These are phyloP conservation scores for Rapana venosa DNA, from an alignment of 2,888 invertebrate species.

Conservation along the genomic window DNA sequence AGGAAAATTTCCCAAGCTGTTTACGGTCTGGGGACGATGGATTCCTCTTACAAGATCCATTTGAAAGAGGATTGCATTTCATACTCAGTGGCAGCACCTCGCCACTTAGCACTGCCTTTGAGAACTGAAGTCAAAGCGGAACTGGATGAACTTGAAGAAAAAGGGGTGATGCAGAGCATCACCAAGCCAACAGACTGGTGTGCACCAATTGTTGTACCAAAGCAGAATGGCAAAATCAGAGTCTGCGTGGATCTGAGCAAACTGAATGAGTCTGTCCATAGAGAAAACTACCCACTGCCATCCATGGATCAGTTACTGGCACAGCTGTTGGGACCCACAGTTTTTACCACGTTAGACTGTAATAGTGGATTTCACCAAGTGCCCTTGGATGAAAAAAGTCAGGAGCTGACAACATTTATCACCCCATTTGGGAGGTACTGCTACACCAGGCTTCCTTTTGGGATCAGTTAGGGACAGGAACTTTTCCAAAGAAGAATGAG, in stretches of 20 bases:
- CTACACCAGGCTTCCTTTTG: background rate
- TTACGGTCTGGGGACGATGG: background rate
- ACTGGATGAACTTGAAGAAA: conserved; percentile 18
- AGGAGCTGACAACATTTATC: conserved; percentile 35
- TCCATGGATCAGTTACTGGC: conserved; percentile 25
- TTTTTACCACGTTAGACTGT: conserved; percentile 34
- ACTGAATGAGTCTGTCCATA: background rate
- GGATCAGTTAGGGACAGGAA: background rate
- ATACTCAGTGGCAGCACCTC: conserved; percentile 27
- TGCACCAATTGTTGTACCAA: conserved; percentile 5
- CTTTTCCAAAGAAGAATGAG: conserved; percentile 31
- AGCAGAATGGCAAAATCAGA: background rate
- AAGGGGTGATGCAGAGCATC: conserved; percentile 2
- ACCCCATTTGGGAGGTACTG: conserved; percentile 29
- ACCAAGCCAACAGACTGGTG: conserved; percentile 21
- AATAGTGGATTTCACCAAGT: conserved; percentile 1
- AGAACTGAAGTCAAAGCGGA: conserved; percentile 11
- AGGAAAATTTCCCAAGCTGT: background rate
- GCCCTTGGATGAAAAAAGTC: conserved; percentile 26
- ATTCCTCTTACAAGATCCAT: conserved; percentile 15
- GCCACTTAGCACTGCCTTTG: conserved; percentile 24
- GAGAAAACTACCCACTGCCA: conserved; percentile 21
- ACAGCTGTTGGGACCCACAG: conserved; percentile 19
- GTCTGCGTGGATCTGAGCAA: background rate
- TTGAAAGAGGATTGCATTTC: conserved; percentile 19